Evolutionary conservation across 2,797 vertebrate genomes (phyloP), one percentile per base, ranked within the genome.

Genomic region (Oryzias sinensis): DNA sequence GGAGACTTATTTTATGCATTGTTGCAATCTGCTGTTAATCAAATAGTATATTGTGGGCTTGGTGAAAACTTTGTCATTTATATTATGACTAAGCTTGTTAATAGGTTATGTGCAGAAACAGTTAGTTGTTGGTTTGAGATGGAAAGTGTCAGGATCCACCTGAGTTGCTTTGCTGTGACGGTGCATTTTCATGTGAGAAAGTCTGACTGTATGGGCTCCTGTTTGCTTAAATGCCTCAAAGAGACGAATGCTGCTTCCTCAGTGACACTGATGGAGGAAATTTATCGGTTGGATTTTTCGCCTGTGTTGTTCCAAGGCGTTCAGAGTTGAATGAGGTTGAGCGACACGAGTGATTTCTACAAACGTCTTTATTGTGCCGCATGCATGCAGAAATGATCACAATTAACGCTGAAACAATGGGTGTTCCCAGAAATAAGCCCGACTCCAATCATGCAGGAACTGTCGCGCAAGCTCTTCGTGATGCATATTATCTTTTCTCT

Each of bases 371-470:
- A 80, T 79, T 80, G 69, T 79, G 65, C 56, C 37, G 70, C 62
- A 27, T 54, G 79, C 62, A 41, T 72, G 63, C 56, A 27, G 53
- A 77, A 67, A 72, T 66, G 53, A 52, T 79, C 72, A 79, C 74
- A 84, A 84, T 86, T 83, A 85, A 75, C 78, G 63, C 53, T 11
- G 56, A 78, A 81, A 84, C 74, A 88, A 84, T 78, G 56, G 73
- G 53, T 60, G 76, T 81, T 79, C 80, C 48, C 56, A 76, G 72
- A 62, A 75, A 75, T 24, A 75, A 85, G 59, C 54, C 69, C 59
- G 82, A 72, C 67, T 78, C 65, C 74, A 85, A 81, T 88, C 77
- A 80, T 8, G 9, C 62, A 68, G 74, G 64, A 80, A 77, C 62
- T 82, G 73, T 72, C 24, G 29, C 46, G 54, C 53, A 65, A 62